These are phyloP conservation scores for Benthosema pterotum DNA, from an alignment of 2,797 vertebrate genomes.

Conservation along the genomic window DNA sequence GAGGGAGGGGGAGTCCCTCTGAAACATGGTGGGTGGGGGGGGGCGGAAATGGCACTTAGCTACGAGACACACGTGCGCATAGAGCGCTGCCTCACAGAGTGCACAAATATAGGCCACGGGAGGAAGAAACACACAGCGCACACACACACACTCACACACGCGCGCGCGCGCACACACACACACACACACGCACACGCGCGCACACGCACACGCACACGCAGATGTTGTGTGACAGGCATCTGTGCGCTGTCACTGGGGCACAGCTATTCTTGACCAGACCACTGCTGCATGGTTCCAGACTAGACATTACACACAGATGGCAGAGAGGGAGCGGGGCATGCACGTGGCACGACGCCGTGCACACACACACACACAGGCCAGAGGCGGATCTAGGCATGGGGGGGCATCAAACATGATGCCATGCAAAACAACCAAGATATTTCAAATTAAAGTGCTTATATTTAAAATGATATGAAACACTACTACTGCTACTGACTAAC, in stretches of 20 bases:
- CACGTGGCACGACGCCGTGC: no score
- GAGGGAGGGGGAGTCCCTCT: no score
- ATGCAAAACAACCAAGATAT: no score
- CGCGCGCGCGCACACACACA: slow-evolving; percentile 1
- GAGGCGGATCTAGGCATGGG: no score
- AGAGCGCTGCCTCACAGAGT: slow-evolving; percentile 17
- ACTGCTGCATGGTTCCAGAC: slow-evolving; percentile 5
- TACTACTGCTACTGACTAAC: no score
- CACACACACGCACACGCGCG: slow-evolving; percentile 13
- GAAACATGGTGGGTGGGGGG: no score
- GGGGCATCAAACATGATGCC: no score
- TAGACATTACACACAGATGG: slow-evolving; percentile 29
- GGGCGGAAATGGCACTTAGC: no score
- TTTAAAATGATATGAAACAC: no score
- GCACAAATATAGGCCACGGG: slow-evolving; percentile 30
- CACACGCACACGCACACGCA: slow-evolving; percentile 22
- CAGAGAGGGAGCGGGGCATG: slow-evolving; percentile 1
- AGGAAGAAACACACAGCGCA: slow-evolving; percentile 7
- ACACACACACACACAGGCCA: not conserved
- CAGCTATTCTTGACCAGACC: slow-evolving; percentile 36
- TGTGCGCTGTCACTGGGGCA: slow-evolving; percentile 19
- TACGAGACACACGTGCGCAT: no score
- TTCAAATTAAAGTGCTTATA: no score
- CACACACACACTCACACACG: slow-evolving; percentile 19
- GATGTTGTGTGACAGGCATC: slow-evolving; percentile 5